Conservation (phyloP, 2,797 vertebrate species). For the Scarus forsteni region DNA sequence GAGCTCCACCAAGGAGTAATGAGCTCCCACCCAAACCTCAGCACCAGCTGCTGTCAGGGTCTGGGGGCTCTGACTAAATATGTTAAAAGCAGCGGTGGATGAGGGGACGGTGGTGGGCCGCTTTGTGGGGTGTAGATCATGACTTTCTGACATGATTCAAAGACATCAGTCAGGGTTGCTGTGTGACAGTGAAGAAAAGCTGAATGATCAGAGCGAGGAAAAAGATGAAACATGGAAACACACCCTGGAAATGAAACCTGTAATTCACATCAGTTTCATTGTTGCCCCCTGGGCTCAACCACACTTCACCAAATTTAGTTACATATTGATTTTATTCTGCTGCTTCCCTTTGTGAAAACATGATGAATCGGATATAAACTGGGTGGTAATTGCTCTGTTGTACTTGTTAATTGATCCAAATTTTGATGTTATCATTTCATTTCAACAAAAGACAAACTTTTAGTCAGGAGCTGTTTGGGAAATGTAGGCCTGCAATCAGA, state of each 20-base stretch:
- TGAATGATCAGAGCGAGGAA: not conserved
- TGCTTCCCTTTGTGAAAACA: too few species aligned
- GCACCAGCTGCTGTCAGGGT: slow-evolving; percentile 82
- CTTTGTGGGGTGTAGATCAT: not conserved
- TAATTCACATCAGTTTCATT: not conserved
- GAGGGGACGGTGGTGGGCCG: slow-evolving; percentile 5
- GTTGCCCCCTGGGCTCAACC: slow-evolving; percentile 1
- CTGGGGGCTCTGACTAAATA: slow-evolving; percentile 49
- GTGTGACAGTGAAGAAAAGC: not conserved
- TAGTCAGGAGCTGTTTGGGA: not conserved
- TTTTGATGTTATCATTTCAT: not conserved
- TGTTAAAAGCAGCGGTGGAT: not conserved
- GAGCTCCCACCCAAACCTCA: slow-evolving; percentile 80
- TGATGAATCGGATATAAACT: too few species aligned
- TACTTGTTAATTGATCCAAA: not conserved
- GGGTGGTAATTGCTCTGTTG: too few species aligned
- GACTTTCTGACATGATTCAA: slow-evolving; percentile 4
- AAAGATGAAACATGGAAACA: not conserved
- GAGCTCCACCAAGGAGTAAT: slow-evolving; percentile 77
- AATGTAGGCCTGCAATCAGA: too few species aligned
- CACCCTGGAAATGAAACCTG: not conserved
- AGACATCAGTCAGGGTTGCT: not conserved
- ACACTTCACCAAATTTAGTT: slow-evolving; percentile 6
- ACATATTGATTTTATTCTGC: too few species aligned
- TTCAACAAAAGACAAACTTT: not conserved